These are phyloP conservation scores for Podarcis siculus DNA, from an alignment of 2,797 vertebrate genomes.

Conservation along the genomic window DNA sequence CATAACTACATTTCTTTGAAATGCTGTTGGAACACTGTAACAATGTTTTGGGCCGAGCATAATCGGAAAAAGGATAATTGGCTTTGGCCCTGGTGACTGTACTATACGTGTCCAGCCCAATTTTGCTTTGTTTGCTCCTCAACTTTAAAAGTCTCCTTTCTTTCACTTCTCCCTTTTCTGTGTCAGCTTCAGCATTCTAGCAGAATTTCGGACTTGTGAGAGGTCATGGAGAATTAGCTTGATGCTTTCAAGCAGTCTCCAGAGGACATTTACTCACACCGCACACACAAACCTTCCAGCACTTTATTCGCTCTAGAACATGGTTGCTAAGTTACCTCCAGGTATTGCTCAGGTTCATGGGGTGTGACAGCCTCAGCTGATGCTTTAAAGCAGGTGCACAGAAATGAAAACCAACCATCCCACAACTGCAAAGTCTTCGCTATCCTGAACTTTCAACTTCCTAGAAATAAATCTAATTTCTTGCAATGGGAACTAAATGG, in stretches of 20 bases:
- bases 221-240: not conserved
- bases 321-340: not conserved
- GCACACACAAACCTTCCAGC: not conserved
- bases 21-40: not conserved
- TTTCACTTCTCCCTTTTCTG: not conserved
- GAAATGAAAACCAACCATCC: not conserved
- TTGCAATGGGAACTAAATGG: not conserved
- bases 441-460: not conserved
- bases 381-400: not conserved
- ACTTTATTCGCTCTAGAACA: constrained; percentile 26
- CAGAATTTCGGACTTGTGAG: not conserved
- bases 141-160: not conserved
- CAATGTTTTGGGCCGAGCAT: not conserved
- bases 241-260: constrained; percentile 1
- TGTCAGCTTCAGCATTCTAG: not conserved
- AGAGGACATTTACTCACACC: not conserved
- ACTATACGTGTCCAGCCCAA: not conserved
- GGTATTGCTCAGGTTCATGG: constrained; percentile 8
- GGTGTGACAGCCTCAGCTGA: not conserved
- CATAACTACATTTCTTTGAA: not conserved
- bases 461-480: not conserved
- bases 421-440: not conserved
- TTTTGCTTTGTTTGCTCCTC: not conserved
- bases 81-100: not conserved
- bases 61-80: not conserved